Conservation (phyloP, 2,888 invertebrate species). For the Platyscelio sp. region DNA sequence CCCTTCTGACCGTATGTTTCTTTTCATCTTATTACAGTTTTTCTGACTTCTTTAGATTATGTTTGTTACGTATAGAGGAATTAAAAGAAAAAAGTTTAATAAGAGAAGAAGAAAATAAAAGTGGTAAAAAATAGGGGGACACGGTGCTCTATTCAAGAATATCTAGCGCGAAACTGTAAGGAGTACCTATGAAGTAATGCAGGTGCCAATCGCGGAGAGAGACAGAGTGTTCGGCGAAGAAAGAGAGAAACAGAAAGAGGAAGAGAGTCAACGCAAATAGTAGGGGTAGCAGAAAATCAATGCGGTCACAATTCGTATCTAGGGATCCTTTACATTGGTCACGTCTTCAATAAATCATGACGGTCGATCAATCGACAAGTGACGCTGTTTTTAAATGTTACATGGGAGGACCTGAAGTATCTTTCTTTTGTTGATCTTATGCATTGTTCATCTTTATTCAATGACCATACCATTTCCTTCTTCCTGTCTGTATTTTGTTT, state of each 20-base stretch:
- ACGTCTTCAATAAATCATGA: constrained; percentile 83
- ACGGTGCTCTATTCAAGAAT: constrained; percentile 63
- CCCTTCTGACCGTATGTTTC: too few relatives aligned
- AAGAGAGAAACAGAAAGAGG: constrained; percentile 41
- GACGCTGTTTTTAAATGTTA: constrained; percentile 31
- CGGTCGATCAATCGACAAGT: constrained; percentile 79
- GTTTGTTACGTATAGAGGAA: too few relatives aligned
- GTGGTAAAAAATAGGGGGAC: background rate
- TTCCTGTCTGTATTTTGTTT: background rate
- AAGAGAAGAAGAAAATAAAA: too few relatives aligned
- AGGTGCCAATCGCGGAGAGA: constrained; percentile 52
- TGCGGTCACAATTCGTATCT: constrained; percentile 71
- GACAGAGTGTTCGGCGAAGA: constrained; percentile 35
- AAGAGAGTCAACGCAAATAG: constrained; percentile 7
- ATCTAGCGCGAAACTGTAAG: constrained; percentile 50
- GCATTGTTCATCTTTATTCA: background rate
- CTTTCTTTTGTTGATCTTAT: too few relatives aligned
- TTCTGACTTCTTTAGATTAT: too few relatives aligned
- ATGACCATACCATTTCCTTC: background rate
- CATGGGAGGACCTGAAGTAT: too few relatives aligned
- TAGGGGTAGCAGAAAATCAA: constrained; percentile 70
- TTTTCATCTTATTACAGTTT: too few relatives aligned
- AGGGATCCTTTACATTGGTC: constrained; percentile 82
- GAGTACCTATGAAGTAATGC: constrained; percentile 30
- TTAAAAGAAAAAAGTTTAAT: too few relatives aligned